Conservation (phyloP, 1,140 invertebrate genomes). For the Nasonia vitripennis region DNA sequence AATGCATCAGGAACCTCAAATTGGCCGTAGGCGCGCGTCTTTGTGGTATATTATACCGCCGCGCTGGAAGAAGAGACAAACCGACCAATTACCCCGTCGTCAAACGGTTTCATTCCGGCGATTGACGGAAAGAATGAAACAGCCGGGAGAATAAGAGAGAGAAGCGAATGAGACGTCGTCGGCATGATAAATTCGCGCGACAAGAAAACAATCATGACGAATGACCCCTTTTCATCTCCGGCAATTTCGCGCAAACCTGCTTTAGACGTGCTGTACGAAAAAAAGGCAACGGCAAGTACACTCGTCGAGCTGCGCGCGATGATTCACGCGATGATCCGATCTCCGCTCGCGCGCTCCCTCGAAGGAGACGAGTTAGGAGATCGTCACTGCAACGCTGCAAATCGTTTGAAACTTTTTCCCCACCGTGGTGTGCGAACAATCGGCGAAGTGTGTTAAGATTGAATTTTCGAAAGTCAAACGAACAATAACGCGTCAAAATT, state of each 20-base stretch:
- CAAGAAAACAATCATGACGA: neutral
- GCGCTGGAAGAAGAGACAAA: neutral
- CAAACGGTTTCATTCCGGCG: neutral
- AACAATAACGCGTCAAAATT: no score
- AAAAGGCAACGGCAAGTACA: neutral
- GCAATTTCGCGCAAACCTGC: neutral
- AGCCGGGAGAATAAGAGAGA: neutral
- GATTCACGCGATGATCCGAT: constrained; percentile 12
- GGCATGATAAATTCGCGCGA: constrained; percentile 9
- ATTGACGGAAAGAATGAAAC: neutral
- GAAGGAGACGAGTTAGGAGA: no score
- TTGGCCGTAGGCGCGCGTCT: neutral
- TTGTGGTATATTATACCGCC: neutral
- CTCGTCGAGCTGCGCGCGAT: neutral
- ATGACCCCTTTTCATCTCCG: constrained; percentile 9
- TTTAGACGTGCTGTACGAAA: neutral
- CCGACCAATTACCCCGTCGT: neutral
- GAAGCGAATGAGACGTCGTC: neutral
- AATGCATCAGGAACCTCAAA: constrained; percentile 9
- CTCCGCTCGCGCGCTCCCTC: neutral
- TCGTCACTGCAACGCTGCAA: neutral
- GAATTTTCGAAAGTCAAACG: no score
- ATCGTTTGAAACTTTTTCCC: neutral
- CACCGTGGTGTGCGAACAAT: no score
- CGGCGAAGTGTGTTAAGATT: no score